These are phyloP conservation scores for Mionectes olivaceus DNA, from an alignment of 2,797 vertebrate species.

Conservation along the genomic window DNA sequence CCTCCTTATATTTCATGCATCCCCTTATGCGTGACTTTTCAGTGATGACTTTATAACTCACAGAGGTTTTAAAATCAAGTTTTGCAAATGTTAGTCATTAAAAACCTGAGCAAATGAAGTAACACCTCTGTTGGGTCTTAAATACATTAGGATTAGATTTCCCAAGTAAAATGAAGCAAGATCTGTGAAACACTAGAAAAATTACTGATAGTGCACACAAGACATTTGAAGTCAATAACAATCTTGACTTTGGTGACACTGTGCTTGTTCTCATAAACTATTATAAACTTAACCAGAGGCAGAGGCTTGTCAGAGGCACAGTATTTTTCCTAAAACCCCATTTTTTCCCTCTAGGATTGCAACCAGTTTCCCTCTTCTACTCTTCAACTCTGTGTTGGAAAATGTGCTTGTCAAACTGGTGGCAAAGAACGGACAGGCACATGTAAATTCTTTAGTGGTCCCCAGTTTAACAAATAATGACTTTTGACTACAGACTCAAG, in stretches of 20 bases:
- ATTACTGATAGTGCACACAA: accelerated
- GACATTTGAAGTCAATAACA: not conserved
- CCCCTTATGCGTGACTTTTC: not conserved
- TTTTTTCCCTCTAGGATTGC: not conserved
- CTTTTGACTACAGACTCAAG: not conserved
- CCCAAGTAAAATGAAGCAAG: not conserved
- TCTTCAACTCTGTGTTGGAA: not conserved
- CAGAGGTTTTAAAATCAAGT: not conserved
- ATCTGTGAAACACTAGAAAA: not conserved
- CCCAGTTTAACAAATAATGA: not conserved
- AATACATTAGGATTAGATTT: not conserved
- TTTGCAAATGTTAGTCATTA: not conserved
- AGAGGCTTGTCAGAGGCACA: not conserved
- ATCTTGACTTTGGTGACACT: not conserved
- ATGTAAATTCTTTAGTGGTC: not conserved
- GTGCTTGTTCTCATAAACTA: not conserved
- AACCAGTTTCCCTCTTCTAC: not conserved
- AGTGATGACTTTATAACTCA: not conserved
- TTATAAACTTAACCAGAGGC: not conserved
- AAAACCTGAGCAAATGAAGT: not conserved
- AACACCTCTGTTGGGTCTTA: not conserved
- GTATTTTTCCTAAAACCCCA: not conserved
- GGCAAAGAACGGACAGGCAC: not conserved
- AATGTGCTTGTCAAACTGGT: not conserved
- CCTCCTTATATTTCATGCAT: not conserved